Evolutionary conservation across 2,113 vertebrate genomes (phyloP), one percentile per base, ranked within the genome.

Genomic region (Phrynosoma platyrhinos): DNA sequence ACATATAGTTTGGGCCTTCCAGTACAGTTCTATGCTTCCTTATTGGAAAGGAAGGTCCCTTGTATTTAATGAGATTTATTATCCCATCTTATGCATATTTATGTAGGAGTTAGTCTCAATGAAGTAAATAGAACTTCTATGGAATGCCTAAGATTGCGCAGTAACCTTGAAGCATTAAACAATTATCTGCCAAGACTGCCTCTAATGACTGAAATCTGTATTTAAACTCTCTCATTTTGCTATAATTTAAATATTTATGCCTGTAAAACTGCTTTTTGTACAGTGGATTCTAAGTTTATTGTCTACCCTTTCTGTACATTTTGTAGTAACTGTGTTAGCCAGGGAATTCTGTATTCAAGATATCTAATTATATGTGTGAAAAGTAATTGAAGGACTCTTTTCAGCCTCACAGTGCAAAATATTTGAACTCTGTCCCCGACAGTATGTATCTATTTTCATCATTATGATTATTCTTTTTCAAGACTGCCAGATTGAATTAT

Each of bases 401-500:
- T 30, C 42, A 82, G 75, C 75, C 69, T 87, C 47, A 66, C 64
- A 0, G 2, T 87, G 47, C 79, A 87, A 88, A 92, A 84, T 6
- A 32, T 79, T 90, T 77, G 90, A 94, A 62, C n/a, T 71, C 53
- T 83, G 79, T 0, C 32, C 79, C 84, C 84, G 58, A 69, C 52
- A 86, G 71, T 78, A 78, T 64, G 14, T 92, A 36, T 86, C 81
- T 58, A 3, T 64, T 81, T 91, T 88, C 42, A 68, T 74, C 69
- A 18, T 83, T 81, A 84, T 77, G 83, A 58, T 79, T 80, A 84
- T 83, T 92, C 90, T 47, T 83, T 82, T 20, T 72, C n/a, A 76
- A 42, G 25, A 64, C 68, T 93, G 76, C n/a, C 76, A 32, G 80
- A 68, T 90, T n/a, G n/a, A n/a, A 82, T 86, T 90, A 90, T 83